phyloP scores from a whole-genome alignment of 2,113 vertebrate species.

The Galbula dea region DNA sequence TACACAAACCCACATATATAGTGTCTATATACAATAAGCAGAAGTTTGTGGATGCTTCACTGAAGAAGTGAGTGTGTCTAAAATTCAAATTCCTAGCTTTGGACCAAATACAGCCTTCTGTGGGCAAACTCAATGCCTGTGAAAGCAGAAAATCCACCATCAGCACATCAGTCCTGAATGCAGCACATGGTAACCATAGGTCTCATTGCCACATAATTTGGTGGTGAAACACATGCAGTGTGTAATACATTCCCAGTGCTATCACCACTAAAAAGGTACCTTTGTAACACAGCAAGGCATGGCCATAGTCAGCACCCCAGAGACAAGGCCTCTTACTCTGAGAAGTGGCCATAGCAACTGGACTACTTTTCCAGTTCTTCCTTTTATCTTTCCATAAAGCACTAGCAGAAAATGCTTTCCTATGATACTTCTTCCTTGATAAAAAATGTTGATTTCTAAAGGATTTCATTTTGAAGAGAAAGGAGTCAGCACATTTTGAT shows the following conservation, averaged over 20 bases:
- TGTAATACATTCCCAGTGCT: background rate
- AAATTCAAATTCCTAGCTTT: background rate
- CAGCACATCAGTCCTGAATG: background rate
- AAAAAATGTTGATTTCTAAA: background rate
- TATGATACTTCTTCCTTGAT: background rate
- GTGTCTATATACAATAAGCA: background rate
- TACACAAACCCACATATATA: background rate
- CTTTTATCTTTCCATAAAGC: background rate
- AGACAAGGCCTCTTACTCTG: background rate
- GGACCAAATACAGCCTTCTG: background rate
- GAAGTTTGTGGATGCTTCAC: background rate
- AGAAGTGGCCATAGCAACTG: background rate
- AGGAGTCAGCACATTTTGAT: background rate
- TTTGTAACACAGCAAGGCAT: background rate
- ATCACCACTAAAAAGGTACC: background rate
- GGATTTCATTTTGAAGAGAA: background rate
- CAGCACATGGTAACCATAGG: background rate
- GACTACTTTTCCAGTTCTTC: background rate
- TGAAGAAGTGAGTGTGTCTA: background rate
- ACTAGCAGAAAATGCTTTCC: background rate
- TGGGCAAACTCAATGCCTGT: accelerated
- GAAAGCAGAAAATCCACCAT: background rate
- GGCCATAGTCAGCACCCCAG: background rate
- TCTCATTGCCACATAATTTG: background rate
- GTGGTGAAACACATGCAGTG: background rate